phyloP scores from a whole-genome alignment of 2,888 invertebrate species.

The Spodoptera exigua region DNA sequence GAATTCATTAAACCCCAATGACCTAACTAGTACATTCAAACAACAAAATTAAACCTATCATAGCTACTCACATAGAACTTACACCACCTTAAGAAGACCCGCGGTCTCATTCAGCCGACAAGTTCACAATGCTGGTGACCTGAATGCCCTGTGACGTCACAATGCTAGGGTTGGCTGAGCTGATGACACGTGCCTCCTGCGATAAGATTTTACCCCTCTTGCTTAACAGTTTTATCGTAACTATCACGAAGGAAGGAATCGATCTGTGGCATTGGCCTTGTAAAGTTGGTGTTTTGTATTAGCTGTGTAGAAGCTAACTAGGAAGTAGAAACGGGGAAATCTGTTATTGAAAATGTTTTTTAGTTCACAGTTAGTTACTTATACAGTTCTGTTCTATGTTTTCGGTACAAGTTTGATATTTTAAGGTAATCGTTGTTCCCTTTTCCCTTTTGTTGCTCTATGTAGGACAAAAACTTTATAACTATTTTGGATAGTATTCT shows the following conservation, averaged over 20 bases:
- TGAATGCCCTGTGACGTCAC: slow-evolving; percentile 37
- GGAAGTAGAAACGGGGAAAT: slow-evolving; percentile 2
- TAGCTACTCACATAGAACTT: background rate
- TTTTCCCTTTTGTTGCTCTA: too few species aligned
- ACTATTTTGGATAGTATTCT: too few species aligned
- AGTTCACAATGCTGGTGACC: slow-evolving; percentile 42
- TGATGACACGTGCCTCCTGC: slow-evolving; percentile 59
- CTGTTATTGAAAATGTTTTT: too few species aligned
- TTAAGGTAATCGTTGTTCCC: too few species aligned
- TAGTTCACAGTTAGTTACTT: too few species aligned
- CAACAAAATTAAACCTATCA: background rate
- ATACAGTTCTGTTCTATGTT: too few species aligned
- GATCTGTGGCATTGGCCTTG: slow-evolving; percentile 62
- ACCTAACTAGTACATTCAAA: background rate
- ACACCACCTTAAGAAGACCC: slow-evolving; percentile 4
- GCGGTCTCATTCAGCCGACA: slow-evolving; percentile 10
- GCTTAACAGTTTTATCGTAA: slow-evolving; percentile 48
- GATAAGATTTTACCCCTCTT: slow-evolving; percentile 60
- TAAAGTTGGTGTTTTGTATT: slow-evolving; percentile 33
- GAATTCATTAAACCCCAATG: too few species aligned
- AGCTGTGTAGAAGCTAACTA: slow-evolving; percentile 5
- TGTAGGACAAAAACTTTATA: too few species aligned
- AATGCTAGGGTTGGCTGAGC: slow-evolving; percentile 43
- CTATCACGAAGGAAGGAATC: slow-evolving; percentile 45
- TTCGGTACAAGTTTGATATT: too few species aligned